Evolutionary conservation across 2,888 invertebrate species (phyloP).

Genomic region (Lasioglossum oenotherae): DNA sequence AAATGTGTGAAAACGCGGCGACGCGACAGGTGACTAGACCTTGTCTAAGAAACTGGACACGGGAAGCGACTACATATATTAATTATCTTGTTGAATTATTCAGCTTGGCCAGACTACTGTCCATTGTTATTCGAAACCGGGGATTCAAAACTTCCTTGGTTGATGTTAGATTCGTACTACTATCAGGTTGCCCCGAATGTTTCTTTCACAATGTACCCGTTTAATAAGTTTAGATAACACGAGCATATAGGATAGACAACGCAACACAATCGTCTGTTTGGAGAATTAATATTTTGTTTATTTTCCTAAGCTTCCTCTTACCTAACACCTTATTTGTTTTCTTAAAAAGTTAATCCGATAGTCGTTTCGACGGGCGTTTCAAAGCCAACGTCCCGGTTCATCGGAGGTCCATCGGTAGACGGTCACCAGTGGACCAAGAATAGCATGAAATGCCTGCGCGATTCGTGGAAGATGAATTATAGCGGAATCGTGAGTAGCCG

Average conservation of each 20-base stretch:
- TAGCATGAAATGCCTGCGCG: slow-evolving; percentile 66
- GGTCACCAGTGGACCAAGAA: slow-evolving; percentile 60
- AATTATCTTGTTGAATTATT: slow-evolving; percentile 10
- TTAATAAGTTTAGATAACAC: too few species aligned
- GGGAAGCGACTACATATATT: slow-evolving; percentile 11
- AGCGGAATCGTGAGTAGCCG: slow-evolving; percentile 70
- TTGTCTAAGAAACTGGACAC: slow-evolving; percentile 18
- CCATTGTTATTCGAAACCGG: neutral
- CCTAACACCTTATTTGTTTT: too few species aligned
- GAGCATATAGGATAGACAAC: too few species aligned
- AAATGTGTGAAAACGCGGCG: slow-evolving; percentile 46
- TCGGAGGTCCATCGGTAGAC: slow-evolving; percentile 60
- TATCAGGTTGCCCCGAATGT: neutral
- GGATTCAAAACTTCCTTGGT: neutral
- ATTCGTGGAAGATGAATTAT: slow-evolving; percentile 73
- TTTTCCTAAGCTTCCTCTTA: too few species aligned
- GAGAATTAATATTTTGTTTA: too few species aligned
- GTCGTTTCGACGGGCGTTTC: slow-evolving; percentile 59
- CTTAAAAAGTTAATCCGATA: too few species aligned
- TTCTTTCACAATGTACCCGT: neutral
- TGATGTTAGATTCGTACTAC: neutral
- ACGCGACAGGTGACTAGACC: slow-evolving; percentile 57
- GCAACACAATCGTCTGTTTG: too few species aligned
- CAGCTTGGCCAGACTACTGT: neutral
- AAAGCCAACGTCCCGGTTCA: slow-evolving; percentile 57